A percentile compares a stretch with the other conserved stretches of the same genome.
Evolutionary conservation across 1,140 invertebrate species (phyloP).

Genomic region (Drosophila ironensis): DNA sequence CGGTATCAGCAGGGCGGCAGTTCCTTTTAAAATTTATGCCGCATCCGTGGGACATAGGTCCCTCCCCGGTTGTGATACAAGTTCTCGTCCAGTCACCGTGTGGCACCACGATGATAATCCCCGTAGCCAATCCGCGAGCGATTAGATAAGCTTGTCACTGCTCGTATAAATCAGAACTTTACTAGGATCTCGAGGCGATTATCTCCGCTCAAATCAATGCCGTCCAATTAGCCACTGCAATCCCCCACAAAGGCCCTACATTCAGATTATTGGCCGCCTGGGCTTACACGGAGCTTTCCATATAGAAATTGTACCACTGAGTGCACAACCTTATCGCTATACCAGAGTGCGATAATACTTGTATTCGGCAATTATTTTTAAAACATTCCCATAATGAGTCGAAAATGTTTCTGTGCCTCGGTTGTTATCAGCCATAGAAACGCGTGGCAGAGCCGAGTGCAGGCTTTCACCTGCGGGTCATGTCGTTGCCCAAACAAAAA

Average conservation of each 20-base stretch:
- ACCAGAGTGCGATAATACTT: conserved; percentile 5
- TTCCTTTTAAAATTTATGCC: conserved; percentile 51
- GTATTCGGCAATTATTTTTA: conserved; percentile 37
- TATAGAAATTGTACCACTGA: conserved; percentile 4
- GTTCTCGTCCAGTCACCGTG: conserved; percentile 10
- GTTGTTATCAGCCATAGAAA: conserved; percentile 20
- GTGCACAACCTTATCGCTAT: conserved; percentile 38
- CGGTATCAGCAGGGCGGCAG: conserved; percentile 15
- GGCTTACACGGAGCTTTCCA: conserved; percentile 8
- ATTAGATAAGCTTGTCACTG: conserved; percentile 22
- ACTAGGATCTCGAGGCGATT: conserved; percentile 22
- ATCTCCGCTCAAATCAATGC: conserved; percentile 26
- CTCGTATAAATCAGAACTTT: conserved; percentile 34
- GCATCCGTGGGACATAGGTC: conserved; percentile 1
- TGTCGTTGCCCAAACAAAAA: conserved; percentile 6
- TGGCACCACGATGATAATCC: conserved; percentile 17
- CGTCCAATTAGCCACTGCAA: conserved; percentile 19
- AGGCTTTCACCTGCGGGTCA: conserved; percentile 22
- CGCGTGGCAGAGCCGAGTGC: conserved; percentile 5
- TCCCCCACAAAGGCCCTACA: not conserved
- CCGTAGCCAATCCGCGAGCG: not conserved
- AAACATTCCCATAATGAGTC: conserved; percentile 19
- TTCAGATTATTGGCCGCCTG: conserved; percentile 17
- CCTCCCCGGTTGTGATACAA: not conserved
- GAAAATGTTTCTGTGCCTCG: not conserved